Evolutionary conservation across 2,113 vertebrate genomes (phyloP).

Genomic region (Nothoprocta pentlandii): DNA sequence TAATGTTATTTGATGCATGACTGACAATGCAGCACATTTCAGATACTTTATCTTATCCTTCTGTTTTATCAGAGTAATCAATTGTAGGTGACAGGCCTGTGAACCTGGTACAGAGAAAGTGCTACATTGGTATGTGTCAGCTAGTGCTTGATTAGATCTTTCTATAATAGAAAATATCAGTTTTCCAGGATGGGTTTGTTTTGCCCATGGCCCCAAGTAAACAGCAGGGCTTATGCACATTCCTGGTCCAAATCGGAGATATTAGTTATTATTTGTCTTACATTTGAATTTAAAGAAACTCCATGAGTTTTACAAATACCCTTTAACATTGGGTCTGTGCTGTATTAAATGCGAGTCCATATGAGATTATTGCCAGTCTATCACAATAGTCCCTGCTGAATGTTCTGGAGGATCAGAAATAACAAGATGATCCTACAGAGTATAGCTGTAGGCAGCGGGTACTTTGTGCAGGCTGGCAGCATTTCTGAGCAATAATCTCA

Average conservation of each 20-base stretch:
- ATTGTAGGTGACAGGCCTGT: background rate
- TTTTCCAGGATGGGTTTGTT: background rate
- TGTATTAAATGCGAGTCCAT: background rate
- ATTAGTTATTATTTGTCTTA: background rate
- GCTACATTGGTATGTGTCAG: background rate
- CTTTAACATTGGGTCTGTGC: background rate
- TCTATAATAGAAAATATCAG: background rate
- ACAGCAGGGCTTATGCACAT: background rate
- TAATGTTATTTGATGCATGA: constrained; percentile 25
- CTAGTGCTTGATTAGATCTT: constrained; percentile 30
- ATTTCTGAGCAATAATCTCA: background rate
- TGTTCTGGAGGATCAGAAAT: background rate
- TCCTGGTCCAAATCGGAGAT: background rate
- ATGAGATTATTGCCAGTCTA: background rate
- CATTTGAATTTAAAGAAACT: background rate
- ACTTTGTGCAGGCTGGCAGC: background rate
- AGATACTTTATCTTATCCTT: background rate
- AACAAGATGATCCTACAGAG: background rate
- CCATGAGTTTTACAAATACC: background rate
- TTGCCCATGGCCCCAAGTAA: background rate
- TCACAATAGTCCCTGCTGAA: background rate
- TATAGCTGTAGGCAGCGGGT: background rate
- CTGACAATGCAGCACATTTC: background rate
- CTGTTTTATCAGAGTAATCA: constrained; percentile 31
- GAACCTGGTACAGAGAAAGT: constrained; percentile 1